These are phyloP conservation scores for Sylvilagus bachmani DNA, from an alignment of 2,113 vertebrate genomes.

Conservation along the genomic window DNA sequence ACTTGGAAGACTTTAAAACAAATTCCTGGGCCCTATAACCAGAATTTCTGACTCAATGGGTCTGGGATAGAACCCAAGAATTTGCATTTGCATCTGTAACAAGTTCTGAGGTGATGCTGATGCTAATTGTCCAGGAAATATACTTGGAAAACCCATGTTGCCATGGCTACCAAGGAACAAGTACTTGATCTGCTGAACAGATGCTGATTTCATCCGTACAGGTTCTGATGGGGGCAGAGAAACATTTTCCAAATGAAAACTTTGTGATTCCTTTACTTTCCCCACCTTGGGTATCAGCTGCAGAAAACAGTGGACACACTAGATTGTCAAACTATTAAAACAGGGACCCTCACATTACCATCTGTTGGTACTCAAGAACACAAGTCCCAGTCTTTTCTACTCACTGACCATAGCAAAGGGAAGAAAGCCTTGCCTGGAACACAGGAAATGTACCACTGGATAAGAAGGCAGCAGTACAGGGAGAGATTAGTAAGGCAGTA, in stretches of 20 bases:
- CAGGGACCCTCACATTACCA: background rate
- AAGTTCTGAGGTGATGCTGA: constrained; percentile 6
- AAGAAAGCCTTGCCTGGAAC: background rate
- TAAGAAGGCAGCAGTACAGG: background rate
- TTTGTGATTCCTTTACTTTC: background rate
- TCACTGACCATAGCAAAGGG: background rate
- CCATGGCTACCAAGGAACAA: constrained; percentile 27
- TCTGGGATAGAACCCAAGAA: background rate
- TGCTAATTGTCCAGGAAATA: background rate
- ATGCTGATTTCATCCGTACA: constrained; percentile 27
- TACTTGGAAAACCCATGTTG: background rate
- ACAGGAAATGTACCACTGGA: background rate
- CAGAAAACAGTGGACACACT: background rate
- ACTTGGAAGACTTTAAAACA: constrained; percentile 48
- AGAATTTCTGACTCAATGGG: background rate
- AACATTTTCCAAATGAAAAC: constrained; percentile 16
- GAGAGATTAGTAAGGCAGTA: background rate
- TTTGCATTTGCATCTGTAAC: constrained; percentile 21
- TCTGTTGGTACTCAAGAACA: background rate
- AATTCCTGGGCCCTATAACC: background rate
- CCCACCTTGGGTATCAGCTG: background rate
- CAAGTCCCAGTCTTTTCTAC: constrained; percentile 27
- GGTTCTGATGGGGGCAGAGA: background rate
- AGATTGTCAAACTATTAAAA: background rate
- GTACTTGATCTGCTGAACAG: background rate